These are phyloP conservation scores for Drosophila mauritiana DNA, from an alignment of 1,140 invertebrate species.

Conservation along the genomic window DNA sequence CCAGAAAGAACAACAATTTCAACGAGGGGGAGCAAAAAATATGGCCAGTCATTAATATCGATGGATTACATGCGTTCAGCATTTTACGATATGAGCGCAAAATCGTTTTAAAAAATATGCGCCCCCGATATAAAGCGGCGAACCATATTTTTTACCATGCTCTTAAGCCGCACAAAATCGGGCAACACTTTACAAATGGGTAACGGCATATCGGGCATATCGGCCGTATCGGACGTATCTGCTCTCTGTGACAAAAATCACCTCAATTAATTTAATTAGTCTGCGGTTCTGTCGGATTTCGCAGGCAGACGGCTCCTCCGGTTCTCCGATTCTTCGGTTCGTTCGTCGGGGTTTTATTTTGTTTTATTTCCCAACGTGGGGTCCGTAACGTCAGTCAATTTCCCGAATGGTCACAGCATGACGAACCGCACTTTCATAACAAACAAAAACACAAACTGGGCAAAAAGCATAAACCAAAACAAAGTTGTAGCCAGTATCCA, in stretches of 20 bases:
- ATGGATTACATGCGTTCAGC: slow-evolving; percentile 75
- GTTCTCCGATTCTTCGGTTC: neutral
- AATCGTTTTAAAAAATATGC: slow-evolving; percentile 54
- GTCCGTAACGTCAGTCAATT: slow-evolving; percentile 38
- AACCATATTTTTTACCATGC: slow-evolving; percentile 38
- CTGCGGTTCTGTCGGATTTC: slow-evolving; percentile 68
- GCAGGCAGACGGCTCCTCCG: slow-evolving; percentile 25
- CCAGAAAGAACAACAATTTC: slow-evolving; percentile 26
- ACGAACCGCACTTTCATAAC: slow-evolving; percentile 53
- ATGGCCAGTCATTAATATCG: slow-evolving; percentile 79
- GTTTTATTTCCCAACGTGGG: slow-evolving; percentile 24
- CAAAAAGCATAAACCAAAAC: slow-evolving; percentile 60
- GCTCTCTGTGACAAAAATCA: slow-evolving; percentile 75
- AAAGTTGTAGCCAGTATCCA: slow-evolving; percentile 50
- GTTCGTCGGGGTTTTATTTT: slow-evolving; percentile 4
- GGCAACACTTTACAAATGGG: slow-evolving; percentile 70
- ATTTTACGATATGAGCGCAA: slow-evolving; percentile 68
- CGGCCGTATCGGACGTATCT: neutral
- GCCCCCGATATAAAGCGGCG: slow-evolving; percentile 13
- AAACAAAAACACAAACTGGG: slow-evolving; percentile 44
- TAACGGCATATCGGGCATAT: slow-evolving; percentile 37
- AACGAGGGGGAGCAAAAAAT: slow-evolving; percentile 44
- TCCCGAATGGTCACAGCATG: slow-evolving; percentile 69
- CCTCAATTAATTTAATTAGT: slow-evolving; percentile 83
- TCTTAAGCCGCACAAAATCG: slow-evolving; percentile 36